Percentiles rank a stretch among this genome's conserved stretches.
Conservation (phyloP, 2,113 vertebrate genomes). For the Bubalus kerabau region DNA sequence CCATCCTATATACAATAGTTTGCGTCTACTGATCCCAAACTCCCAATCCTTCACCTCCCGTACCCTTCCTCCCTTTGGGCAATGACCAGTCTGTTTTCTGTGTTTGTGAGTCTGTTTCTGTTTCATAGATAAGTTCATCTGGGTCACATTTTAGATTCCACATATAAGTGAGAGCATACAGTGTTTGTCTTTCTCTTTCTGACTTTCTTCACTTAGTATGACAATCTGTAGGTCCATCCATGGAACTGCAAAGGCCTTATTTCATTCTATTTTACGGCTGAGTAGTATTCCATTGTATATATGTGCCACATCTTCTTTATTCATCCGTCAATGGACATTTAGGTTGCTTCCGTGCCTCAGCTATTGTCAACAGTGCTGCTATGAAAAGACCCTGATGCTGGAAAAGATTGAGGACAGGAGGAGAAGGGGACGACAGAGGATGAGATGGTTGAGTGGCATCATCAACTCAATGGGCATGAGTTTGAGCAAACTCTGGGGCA, state of each 20-base stretch:
- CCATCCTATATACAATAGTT: background rate
- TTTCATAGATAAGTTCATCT: background rate
- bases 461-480: background rate
- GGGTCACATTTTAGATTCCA: background rate
- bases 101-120: background rate
- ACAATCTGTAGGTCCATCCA: background rate
- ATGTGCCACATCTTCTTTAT: background rate
- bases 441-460: background rate
- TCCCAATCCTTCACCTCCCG: background rate
- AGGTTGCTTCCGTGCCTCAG: background rate
- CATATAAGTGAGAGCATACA: background rate
- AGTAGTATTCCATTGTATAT: background rate
- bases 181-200: background rate
- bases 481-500: background rate
- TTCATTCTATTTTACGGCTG: background rate
- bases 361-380: background rate
- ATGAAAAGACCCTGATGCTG: background rate
- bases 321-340: background rate
- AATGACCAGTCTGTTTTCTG: background rate
- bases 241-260: background rate
- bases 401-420: background rate
- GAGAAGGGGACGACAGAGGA: background rate
- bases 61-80: background rate
- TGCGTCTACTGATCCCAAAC: background rate
- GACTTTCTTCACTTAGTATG: background rate